Base-by-base conservation (phyloP, 1,140 invertebrate species). In the Araneus ventricosus region DNA sequence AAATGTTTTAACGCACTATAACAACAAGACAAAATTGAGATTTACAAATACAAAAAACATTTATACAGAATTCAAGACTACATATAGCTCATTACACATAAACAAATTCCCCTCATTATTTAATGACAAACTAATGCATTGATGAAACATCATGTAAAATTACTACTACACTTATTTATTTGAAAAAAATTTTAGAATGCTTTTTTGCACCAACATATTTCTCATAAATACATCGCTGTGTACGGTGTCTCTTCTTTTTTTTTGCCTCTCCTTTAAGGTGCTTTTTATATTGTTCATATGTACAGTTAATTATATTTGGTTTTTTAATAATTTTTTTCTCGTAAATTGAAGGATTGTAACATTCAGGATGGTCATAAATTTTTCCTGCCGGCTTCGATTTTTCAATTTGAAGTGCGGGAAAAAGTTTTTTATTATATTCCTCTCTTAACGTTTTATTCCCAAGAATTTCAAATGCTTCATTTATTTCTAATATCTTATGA, bases 401-500 rank as follows among this genome's bases (percentile, higher is more conserved):
- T 39, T 63, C 84, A 37, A 87, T 57, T 20, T 90, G 6, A 24
- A 57, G 37, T 30, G 39, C 59, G 3, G 91, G 91, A 39, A 94
- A 93, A 10, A 95, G 95, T 95, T 97, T 97, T 96, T 97, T 96
- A 94, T 99, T 98, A 96, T 99, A 99, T 92, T 97, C 95, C 95
- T 96, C 97, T 93, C 98, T 96, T 67, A 96, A 95, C 41, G 96
- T 95, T 61, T 97, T 95, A 96, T 98, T 99, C 75, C 98, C 97
- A 75, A 99, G 95, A 4, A 98, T 96, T 96, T 99, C 97, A 95
- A 99, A 99, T 1, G 98, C 98, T 94, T 97, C 97, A 7, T 96
- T 97, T 37, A 99, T 97, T 94, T 97, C 96, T 93, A 97, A 96
- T 95, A 99, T 99, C 94, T 97, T 97, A 84, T 96, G 95, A 34